Base-by-base conservation (phyloP, 1,140 invertebrate genomes). In the Apolygus lucorum region DNA sequence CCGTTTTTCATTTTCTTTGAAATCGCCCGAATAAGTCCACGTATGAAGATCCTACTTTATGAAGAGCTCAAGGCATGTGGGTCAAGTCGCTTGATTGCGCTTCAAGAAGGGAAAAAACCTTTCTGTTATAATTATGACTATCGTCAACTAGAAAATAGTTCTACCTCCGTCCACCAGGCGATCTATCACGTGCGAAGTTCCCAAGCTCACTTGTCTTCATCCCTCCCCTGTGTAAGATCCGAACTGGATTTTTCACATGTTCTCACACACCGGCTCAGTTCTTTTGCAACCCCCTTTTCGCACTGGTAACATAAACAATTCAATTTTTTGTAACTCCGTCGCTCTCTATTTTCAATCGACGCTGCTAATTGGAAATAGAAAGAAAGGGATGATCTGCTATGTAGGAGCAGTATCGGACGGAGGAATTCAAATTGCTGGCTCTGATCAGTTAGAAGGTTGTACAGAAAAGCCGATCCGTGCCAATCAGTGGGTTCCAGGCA, bases 131-230 rank as follows among this genome's bases (percentile, higher is more conserved):
- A 59, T 59, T 59, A 59, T 59, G 54, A 59, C 8, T 21, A 59
- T 17, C 11, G 54, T 14, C 34, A 22, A 14, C 11, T 4, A 59
- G 54, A 4, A 22, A 21, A 21, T 11, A 59, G 54, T 14, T 11
- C 54, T 24, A 11, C 22, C 13, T 14, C 4, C 11, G 11, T 4
- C 11, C 54, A 11, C 54, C 22, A 4, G 22, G 54, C 54, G 54
- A 59, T 59, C 54, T 59, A 59, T 59, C 54, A 59, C 54, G 54
- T 59, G 54, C 54, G 22, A 59, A 59, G 54, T 59, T 59, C 54
- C 54, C 54, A 59, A 59, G 54, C 54, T 59, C 54, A 22, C 54
- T 59, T 59, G 54, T 59, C 54, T 59, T 59, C 54, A 59, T 59
- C 54, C 54, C 22, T 24, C 54, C 22, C 54, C 34, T 59, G 22